Percentiles rank a stretch among this genome's conserved stretches.
These are phyloP conservation scores for Tinamus guttatus DNA, from an alignment of 2,113 vertebrate genomes.

Conservation along the genomic window DNA sequence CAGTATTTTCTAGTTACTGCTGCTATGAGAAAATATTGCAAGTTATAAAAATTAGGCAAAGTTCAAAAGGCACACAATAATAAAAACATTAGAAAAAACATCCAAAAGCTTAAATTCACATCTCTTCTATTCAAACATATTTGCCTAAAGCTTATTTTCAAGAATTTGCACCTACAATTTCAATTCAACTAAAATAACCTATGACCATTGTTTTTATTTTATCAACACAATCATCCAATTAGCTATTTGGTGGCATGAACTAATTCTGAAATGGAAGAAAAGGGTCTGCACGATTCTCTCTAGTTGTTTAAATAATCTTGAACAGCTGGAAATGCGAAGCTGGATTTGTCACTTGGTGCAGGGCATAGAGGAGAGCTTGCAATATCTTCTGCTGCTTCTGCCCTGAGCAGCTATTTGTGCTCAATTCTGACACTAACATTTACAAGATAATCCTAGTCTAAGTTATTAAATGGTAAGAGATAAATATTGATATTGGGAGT, in stretches of 20 bases:
- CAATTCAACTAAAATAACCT: neutral
- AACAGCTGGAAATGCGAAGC: neutral
- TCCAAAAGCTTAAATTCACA: neutral
- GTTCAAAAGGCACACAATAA: neutral
- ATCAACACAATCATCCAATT: neutral
- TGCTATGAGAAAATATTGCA: neutral
- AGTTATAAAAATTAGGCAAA: neutral
- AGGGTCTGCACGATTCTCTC: neutral
- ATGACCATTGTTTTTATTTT: constrained; percentile 17
- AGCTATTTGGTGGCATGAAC: neutral
- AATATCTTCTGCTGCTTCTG: neutral
- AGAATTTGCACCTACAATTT: neutral
- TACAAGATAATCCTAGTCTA: neutral
- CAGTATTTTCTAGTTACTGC: neutral
- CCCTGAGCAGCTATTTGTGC: neutral
- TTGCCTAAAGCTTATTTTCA: neutral
- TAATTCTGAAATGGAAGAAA: neutral
- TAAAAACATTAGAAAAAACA: neutral
- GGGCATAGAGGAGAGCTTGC: neutral
- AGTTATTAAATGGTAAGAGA: neutral
- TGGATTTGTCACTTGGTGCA: neutral
- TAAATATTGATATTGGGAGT: neutral
- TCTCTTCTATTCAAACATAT: neutral
- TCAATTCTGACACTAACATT: neutral
- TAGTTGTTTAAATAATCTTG: neutral